Evolutionary conservation across 2,797 vertebrate species (phyloP), one percentile per base, ranked within the genome.

Genomic region (Xenentodon cancila): DNA sequence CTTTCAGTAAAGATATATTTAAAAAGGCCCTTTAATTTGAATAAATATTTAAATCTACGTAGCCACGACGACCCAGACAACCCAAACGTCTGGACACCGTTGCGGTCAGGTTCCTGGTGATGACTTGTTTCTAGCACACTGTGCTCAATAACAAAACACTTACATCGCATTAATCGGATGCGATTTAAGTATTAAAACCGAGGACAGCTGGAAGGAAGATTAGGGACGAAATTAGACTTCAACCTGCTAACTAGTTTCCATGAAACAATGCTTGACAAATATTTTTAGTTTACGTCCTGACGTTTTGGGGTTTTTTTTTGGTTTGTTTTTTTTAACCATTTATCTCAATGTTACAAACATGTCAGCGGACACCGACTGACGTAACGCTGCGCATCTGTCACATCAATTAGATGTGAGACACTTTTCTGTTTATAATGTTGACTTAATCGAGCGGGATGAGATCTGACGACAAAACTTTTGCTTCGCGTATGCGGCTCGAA

Each of bases 161-260:
- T 64, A 42, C 75, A 48, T 37, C 58, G 12, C 7, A 69, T 70
- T 74, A 86, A 72, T 68, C 5, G 27, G 64, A 80, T 63, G 68
- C 54, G 8, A 71, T 63, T 67, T 13, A 40, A 50, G 58, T 55
- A 71, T 80, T 71, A 65, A 64, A 82, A 16, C 68, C 60, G 46
- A 40, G 54, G 20, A 55, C 59, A 66, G 19, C 61, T 74, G 60
- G 51, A 11, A 9, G 2, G 2, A 16, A 56, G 73, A 80, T 84
- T 77, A 85, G 59, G 61, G 47, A 53, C 1, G 19, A 53, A n/a
- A 47, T 57, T 45, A 17, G 63, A 54, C 62, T 42, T 34, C 1
- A 20, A 53, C 25, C 55, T 25, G 19, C 4, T 21, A 30, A 43
- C 4, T 22, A 47, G 5, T 15, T 20, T 3, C 1, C 0, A 30